A percentile compares a stretch with the other conserved stretches of the same genome.
phyloP scores from a whole-genome alignment of 2,113 vertebrate species.

The Daubentonia madagascariensis region DNA sequence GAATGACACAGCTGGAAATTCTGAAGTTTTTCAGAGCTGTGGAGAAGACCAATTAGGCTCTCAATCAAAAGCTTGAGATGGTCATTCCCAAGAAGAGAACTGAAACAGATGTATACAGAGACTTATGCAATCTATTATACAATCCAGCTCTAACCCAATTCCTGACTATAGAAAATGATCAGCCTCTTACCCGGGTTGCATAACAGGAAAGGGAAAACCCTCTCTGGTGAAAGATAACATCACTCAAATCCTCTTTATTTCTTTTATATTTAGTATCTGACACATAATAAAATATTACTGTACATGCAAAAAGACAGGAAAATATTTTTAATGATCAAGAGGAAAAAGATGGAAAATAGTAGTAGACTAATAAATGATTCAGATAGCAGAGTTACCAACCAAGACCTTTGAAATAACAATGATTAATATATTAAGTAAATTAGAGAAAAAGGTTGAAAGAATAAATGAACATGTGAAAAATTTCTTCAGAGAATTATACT shows the following conservation, averaged over 20 bases:
- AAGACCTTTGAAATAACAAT: background rate
- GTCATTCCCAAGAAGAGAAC: background rate
- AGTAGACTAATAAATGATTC: background rate
- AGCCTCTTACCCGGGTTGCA: background rate
- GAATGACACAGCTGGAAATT: slow-evolving; percentile 25
- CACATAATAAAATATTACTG: background rate
- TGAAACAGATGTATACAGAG: background rate
- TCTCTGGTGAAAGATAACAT: background rate
- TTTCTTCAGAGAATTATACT: background rate
- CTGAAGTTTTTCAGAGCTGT: background rate
- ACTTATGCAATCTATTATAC: background rate
- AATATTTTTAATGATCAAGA: background rate
- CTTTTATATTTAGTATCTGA: background rate
- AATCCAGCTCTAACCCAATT: background rate
- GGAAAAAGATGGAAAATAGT: slow-evolving; percentile 9
- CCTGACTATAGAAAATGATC: background rate
- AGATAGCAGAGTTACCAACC: background rate
- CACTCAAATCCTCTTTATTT: background rate
- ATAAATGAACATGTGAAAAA: background rate
- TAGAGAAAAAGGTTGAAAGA: background rate
- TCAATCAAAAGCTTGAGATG: background rate
- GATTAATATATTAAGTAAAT: background rate
- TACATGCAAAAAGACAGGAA: background rate
- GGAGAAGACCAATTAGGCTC: background rate
- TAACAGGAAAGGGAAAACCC: background rate